A percentile compares a stretch with the other conserved stretches of the same genome.
These are phyloP conservation scores for Otolemur crassicaudatus DNA, from an alignment of 2,797 vertebrate species.

Conservation along the genomic window DNA sequence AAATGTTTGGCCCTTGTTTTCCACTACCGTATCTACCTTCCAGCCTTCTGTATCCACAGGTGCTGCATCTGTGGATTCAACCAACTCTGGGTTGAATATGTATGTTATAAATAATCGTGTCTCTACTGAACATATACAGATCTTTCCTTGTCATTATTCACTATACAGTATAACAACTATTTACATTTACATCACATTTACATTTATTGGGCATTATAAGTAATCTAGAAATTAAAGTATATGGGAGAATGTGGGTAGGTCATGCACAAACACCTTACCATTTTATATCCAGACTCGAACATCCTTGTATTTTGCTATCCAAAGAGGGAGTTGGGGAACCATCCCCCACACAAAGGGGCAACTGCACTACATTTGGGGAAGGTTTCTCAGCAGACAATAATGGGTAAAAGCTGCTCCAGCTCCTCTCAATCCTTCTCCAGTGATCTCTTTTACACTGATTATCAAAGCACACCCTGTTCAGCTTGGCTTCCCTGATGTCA, in stretches of 20 bases:
- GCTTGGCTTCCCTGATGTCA: no score
- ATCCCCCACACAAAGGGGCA: not conserved
- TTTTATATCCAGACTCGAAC: not conserved
- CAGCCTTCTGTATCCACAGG: not conserved
- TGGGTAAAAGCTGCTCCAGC: not conserved
- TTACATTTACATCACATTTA: not conserved
- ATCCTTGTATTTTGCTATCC: not conserved
- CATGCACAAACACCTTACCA: not conserved
- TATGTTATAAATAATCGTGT: not conserved
- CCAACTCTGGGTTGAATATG: not conserved
- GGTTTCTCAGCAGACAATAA: not conserved
- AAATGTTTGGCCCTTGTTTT: not conserved
- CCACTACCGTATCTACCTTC: not conserved
- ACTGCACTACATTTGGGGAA: not conserved
- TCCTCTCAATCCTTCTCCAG: not conserved
- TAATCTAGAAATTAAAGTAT: not conserved
- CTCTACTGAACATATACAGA: not conserved
- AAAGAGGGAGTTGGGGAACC: no score
- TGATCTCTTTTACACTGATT: not conserved
- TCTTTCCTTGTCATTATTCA: not conserved
- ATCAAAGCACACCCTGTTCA: not conserved
- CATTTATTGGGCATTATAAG: not conserved
- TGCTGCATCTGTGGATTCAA: not conserved
- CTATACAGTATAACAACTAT: not conserved
- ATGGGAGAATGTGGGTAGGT: not conserved